These are phyloP conservation scores for Cheilinus undulatus DNA, from an alignment of 2,113 vertebrate genomes.

Conservation along the genomic window DNA sequence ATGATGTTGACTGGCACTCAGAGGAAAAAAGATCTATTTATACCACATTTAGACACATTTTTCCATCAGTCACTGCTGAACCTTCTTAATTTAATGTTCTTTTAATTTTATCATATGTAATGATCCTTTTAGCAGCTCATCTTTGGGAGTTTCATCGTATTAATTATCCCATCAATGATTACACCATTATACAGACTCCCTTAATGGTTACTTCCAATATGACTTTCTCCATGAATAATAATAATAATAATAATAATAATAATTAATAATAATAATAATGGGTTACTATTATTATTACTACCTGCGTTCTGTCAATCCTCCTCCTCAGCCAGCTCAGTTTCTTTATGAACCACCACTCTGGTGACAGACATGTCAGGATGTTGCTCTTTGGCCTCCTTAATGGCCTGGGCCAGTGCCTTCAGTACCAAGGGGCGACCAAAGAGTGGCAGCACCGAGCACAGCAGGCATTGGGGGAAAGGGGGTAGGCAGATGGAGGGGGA, in stretches of 20 bases:
- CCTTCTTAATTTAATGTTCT: neutral
- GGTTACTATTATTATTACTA: constrained; percentile 59
- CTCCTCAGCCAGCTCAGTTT: constrained; percentile 94
- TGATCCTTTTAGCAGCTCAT: constrained; percentile 7
- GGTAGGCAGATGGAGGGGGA: constrained; percentile 2
- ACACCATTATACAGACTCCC: neutral
- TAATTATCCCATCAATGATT: neutral
- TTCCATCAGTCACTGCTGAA: neutral
- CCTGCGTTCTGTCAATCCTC: constrained; percentile 84
- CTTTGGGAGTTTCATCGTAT: neutral
- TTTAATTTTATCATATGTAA: neutral
- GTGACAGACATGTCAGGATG: constrained; percentile 99
- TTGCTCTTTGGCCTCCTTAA: constrained; percentile 99
- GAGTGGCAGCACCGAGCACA: constrained; percentile 63
- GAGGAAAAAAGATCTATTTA: neutral
- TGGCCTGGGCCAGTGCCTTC: constrained; percentile 97
- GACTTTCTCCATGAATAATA: constrained; percentile 33
- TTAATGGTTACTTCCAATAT: neutral
- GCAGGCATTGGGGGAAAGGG: constrained; percentile 51
- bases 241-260: constrained; percentile 37
- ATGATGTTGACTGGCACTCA: neutral
- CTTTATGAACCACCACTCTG: constrained; percentile 98
- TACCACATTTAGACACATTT: neutral
- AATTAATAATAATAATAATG: constrained; percentile 36
- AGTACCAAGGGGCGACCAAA: constrained; percentile 56